These are phyloP conservation scores for Lycopodina hypogea DNA, from an alignment of 37 sponge, comb jelly and placozoan genomes.

Conservation along the genomic window DNA sequence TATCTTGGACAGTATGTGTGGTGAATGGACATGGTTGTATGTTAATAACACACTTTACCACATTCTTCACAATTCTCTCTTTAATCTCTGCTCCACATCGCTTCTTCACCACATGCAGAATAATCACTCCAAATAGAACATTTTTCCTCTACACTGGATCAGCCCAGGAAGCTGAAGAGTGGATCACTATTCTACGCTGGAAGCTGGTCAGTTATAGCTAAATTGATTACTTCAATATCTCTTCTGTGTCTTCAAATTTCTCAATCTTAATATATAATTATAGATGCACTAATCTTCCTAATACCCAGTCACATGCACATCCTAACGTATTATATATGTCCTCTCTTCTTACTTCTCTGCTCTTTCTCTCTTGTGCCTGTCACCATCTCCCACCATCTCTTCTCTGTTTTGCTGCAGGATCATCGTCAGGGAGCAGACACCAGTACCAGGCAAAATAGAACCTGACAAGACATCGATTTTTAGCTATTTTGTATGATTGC, in stretches of 20 bases:
- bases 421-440: slow-evolving; percentile 16
- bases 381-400: too few relatives aligned
- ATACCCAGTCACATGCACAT: background rate
- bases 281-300: background rate
- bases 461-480: background rate
- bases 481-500: too few relatives aligned
- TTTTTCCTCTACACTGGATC: slow-evolving; percentile 60
- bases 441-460: background rate
- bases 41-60: too few relatives aligned
- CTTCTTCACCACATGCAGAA: background rate
- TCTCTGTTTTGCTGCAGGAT: background rate
- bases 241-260: too few relatives aligned
- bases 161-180: slow-evolving; percentile 60
- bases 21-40: too few relatives aligned
- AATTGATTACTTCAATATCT: too few relatives aligned
- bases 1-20: too few relatives aligned
- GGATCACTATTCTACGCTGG: slow-evolving; percentile 71
- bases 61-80: too few relatives aligned
- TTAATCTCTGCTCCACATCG: too few relatives aligned
- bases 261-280: too few relatives aligned
- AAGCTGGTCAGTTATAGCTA: slow-evolving; percentile 32
- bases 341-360: background rate
- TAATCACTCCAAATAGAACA: slow-evolving; percentile 50
- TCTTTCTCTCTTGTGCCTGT: background rate
- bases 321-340: too few relatives aligned